Conservation (phyloP, 2,113 vertebrate genomes). For the Leucosticte australis region DNA sequence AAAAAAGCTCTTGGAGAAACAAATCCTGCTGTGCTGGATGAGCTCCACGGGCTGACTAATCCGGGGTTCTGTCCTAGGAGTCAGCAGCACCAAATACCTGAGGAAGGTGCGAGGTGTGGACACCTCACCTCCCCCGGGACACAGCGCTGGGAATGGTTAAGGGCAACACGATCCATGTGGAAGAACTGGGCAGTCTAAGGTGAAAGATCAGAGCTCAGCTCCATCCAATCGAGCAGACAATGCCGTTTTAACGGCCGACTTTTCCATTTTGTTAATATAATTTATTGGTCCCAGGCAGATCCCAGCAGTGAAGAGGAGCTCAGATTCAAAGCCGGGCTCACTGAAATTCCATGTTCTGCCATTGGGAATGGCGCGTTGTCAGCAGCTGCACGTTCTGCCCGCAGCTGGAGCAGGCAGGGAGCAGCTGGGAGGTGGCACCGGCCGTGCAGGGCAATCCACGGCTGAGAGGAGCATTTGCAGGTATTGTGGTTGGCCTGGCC, state of each 20-base stretch:
- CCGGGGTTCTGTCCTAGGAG: neutral
- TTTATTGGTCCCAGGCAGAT: neutral
- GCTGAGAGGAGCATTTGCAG: neutral
- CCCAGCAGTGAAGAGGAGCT: neutral
- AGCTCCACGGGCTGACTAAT: neutral
- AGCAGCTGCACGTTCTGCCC: accelerated
- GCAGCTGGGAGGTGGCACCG: neutral
- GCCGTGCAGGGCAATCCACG: neutral
- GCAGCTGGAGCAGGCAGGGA: neutral
- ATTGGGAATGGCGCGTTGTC: accelerated
- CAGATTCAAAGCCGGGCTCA: neutral
- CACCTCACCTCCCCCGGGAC: neutral
- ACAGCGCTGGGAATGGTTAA: accelerated
- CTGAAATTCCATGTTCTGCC: accelerated
- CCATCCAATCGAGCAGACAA: neutral
- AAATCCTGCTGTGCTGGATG: slow-evolving; percentile 18
- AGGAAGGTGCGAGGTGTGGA: neutral
- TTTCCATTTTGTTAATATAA: neutral
- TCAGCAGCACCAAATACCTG: neutral
- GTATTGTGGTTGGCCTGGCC: neutral
- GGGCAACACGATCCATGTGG: accelerated
- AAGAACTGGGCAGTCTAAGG: accelerated
- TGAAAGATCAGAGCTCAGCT: neutral
- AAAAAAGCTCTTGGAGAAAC: neutral
- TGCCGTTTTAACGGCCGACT: neutral